Evolutionary conservation across 1,140 invertebrate genomes (phyloP).

Genomic region (silkworm (Bombyx mori)): ASM3026992v2 NC_085132.1:5427501-5428000

Average conservation of each 20-base stretch:
- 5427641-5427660: constrained; percentile 46
- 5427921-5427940: too few relatives aligned
- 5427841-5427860: constrained; percentile 54
- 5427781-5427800: constrained; percentile 62
- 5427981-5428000: too few relatives aligned
- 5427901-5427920: too few relatives aligned
- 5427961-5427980: too few relatives aligned
- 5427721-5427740: constrained; percentile 36
- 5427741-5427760: constrained; percentile 61
- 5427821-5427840: constrained; percentile 59
- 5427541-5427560: too few relatives aligned
- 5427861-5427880: constrained; percentile 51
- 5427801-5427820: constrained; percentile 53
- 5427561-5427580: too few relatives aligned
- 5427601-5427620: constrained; percentile 16
- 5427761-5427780: constrained; percentile 62
- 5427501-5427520: too few relatives aligned
- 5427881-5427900: too few relatives aligned
- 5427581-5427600: too few relatives aligned
- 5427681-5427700: constrained; percentile 3
- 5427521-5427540: too few relatives aligned
- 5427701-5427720: constrained; percentile 4
- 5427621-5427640: constrained; percentile 52
- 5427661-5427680: constrained; percentile 23
- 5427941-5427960: too few relatives aligned